Conservation (phyloP, 2,797 vertebrate genomes). For the Antennarius maculatus region DNA sequence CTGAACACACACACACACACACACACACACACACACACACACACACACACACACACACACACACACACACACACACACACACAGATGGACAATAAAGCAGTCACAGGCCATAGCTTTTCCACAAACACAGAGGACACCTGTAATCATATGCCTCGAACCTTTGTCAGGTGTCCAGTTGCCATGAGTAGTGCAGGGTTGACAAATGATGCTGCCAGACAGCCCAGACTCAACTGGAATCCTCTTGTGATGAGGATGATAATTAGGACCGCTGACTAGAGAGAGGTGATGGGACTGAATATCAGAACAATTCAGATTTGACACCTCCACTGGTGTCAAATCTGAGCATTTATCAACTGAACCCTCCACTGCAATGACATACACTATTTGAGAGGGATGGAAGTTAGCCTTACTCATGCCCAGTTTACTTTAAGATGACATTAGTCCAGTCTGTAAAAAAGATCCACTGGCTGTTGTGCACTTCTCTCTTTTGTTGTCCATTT, state of each 20-base stretch:
- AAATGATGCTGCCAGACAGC: constrained; percentile 59
- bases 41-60: constrained; percentile 29
- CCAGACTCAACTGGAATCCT: constrained; percentile 14
- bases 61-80: constrained; percentile 18
- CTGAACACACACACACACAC: constrained; percentile 14
- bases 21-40: constrained; percentile 32
- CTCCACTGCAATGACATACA: constrained; percentile 30
- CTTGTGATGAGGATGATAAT: constrained; percentile 42
- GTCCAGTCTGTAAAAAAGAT: constrained; percentile 1
- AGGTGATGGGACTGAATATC: constrained; percentile 26
- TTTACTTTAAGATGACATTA: constrained; percentile 13
- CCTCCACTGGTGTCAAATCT: constrained; percentile 44
- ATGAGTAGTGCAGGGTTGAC: constrained; percentile 54
- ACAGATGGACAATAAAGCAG: constrained; percentile 54
- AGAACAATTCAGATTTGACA: constrained; percentile 41
- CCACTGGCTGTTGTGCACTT: neutral
- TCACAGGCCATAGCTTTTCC: constrained; percentile 53
- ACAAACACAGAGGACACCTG: constrained; percentile 45
- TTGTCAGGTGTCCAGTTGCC: constrained; percentile 64
- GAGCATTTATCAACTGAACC: constrained; percentile 28
- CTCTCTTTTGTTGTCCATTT: constrained; percentile 18
- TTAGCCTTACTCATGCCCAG: constrained; percentile 9
- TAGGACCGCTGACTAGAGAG: constrained; percentile 36
- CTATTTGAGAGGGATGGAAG: constrained; percentile 9
- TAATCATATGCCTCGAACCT: constrained; percentile 67